Percentiles rank a stretch among this genome's conserved stretches.
Conservation (phyloP, 2,797 vertebrate genomes). For the Perodicticus potto region DNA sequence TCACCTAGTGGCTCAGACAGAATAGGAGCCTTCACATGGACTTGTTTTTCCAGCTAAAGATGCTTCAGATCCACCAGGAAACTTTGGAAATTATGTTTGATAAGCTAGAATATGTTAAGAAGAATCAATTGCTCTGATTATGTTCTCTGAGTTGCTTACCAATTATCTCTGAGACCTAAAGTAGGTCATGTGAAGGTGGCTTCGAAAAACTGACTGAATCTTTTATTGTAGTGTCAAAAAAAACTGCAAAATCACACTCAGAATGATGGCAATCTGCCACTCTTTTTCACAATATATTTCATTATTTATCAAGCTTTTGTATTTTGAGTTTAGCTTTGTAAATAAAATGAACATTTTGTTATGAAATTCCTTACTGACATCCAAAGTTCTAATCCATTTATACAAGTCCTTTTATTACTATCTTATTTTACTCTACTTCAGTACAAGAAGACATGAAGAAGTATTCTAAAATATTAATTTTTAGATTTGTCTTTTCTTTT, state of each 20-base stretch:
- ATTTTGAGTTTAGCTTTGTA: neutral
- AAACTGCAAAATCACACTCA: neutral
- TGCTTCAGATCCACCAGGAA: neutral
- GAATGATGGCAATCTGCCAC: neutral
- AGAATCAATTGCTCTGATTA: neutral
- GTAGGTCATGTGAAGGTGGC: neutral
- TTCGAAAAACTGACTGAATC: neutral
- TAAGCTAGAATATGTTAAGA: neutral
- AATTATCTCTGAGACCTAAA: neutral
- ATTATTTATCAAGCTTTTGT: neutral
- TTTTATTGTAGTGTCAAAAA: neutral
- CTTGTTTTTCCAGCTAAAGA: neutral
- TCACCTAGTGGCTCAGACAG: neutral
- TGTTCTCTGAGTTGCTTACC: neutral
- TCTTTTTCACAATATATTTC: neutral
- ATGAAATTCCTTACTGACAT: neutral
- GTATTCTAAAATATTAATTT: neutral
- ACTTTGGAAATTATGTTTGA: neutral
- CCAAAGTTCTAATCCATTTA: neutral
- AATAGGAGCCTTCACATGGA: neutral
- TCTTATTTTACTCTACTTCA: neutral
- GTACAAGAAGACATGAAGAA: neutral
- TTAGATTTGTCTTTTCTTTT: neutral
- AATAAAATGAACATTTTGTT: neutral
- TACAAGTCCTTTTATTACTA: neutral